Evolutionary conservation across 2,113 vertebrate genomes (phyloP).

Genomic region (Stegostoma tigrinum): DNA sequence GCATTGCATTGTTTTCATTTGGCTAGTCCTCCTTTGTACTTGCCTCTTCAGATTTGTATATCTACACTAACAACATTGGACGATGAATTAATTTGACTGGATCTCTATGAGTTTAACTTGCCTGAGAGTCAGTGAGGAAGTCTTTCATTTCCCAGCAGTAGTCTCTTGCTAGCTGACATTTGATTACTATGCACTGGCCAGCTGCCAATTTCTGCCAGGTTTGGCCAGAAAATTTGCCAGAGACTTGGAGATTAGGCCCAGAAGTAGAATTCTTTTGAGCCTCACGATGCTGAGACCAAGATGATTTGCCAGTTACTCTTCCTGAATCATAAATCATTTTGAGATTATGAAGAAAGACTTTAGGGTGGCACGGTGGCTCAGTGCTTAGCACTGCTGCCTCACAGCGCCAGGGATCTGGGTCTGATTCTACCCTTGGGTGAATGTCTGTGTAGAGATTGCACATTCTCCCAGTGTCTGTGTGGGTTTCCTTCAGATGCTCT

Average conservation of each 20-base stretch:
- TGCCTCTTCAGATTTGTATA: background rate
- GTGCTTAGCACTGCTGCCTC: too few species aligned
- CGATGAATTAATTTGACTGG: background rate
- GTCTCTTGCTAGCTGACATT: background rate
- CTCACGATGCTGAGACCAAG: background rate
- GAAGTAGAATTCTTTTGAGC: background rate
- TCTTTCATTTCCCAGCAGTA: background rate
- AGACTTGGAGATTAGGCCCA: background rate
- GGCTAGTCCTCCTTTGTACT: background rate
- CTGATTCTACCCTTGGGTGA: too few species aligned
- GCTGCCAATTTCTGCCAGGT: background rate
- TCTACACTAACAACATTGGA: background rate
- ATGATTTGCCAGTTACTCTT: background rate
- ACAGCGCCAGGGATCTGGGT: too few species aligned
- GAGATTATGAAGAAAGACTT: background rate
- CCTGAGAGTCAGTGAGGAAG: background rate
- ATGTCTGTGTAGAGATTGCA: too few species aligned
- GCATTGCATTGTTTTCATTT: background rate
- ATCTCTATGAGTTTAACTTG: background rate
- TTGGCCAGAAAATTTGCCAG: background rate
- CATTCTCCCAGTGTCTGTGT: too few species aligned
- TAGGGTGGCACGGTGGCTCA: too few species aligned
- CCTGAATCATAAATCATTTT: background rate
- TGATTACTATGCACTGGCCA: background rate
- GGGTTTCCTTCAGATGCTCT: too few species aligned